Evolutionary conservation across 1,140 invertebrate genomes (phyloP), one percentile per base, ranked within the genome.

Genomic region (Scaptomyza montana): DNA sequence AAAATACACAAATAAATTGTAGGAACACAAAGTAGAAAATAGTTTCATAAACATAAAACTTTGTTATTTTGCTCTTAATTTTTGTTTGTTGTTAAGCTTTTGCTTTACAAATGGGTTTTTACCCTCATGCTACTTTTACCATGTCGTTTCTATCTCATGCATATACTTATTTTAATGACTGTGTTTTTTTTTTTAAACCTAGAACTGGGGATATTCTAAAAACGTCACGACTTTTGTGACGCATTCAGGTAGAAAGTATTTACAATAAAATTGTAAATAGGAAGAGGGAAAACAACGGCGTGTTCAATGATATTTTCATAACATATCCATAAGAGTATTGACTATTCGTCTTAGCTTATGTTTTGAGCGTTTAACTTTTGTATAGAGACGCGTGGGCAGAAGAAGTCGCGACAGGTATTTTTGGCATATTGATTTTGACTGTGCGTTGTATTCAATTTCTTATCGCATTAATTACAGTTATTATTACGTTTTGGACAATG

Each of bases 31-130:
- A 63, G 33, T 54, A 45, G 56, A 69, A 74, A 78, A 59, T 59
- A 87, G 46, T 87, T 78, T 81, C 81, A 87, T 87, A 86, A 86
- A 86, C 78, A 86, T 86, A 71, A 82, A 87, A 87, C 78, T 87
- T 65, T 78, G 81, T 86, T 72, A 69, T 86, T 80, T 74, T 63
- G 62, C 64, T 74, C 43, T 54, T 70, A 50, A n/a, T 13, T 6
- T 25, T 56, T 28, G 7, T 8, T 30, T 45, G 16, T 16, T 16
- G 16, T 16, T 16, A 16, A 16, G 16, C 16, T 57, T 28, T 36
- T 39, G 46, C 43, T 47, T 56, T 13, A 41, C 56, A 36, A 59
- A 21, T 28, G 65, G 77, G 78, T 41, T 53, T 53, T 81, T 80
- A 47, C 78, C 81, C 59, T 70, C 76, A 47, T 61, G 13, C 41